These are phyloP conservation scores for Catharus bicknelli DNA, from an alignment of 2,113 vertebrate species.

Conservation along the genomic window DNA sequence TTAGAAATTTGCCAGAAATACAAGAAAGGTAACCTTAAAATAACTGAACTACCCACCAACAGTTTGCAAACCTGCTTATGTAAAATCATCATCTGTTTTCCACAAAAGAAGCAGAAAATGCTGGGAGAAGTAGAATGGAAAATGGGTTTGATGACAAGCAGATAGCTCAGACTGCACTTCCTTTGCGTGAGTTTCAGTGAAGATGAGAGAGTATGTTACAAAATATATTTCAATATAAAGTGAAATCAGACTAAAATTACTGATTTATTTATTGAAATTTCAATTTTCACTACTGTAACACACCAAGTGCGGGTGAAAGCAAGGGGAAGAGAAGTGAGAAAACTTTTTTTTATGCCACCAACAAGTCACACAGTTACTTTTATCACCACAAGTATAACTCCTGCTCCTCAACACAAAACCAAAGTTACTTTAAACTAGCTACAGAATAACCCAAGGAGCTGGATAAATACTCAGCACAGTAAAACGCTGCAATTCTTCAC, in stretches of 20 bases:
- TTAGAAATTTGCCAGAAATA: conserved; percentile 45
- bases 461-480: background rate
- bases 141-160: background rate
- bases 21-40: conserved; percentile 26
- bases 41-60: conserved; percentile 1
- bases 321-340: conserved; percentile 16
- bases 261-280: background rate
- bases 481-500: background rate
- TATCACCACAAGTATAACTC: background rate
- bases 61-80: conserved; percentile 21
- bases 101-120: background rate
- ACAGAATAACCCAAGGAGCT: background rate
- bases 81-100: conserved; percentile 24
- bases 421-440: background rate
- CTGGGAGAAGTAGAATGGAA: background rate
- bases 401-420: background rate
- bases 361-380: background rate
- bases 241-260: background rate
- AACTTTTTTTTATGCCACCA: background rate
- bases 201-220: background rate
- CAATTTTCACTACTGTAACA: background rate
- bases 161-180: conserved; percentile 9
- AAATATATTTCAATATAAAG: conserved; percentile 7
- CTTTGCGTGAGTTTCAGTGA: background rate
- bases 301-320: background rate